These are phyloP conservation scores for Polydrusus cervinus DNA, from an alignment of 2,888 invertebrate genomes.

Conservation along the genomic window DNA sequence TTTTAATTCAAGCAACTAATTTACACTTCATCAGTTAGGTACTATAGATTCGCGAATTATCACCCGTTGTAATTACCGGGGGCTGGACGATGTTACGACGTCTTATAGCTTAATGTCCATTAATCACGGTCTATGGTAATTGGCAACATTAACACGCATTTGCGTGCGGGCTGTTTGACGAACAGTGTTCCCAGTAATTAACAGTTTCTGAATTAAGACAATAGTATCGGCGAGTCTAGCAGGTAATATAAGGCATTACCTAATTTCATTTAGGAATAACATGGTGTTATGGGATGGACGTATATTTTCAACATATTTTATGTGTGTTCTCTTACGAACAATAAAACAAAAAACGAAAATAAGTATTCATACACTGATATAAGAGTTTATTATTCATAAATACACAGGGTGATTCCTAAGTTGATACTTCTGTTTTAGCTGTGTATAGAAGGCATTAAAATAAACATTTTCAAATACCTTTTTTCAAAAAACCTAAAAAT, in stretches of 20 bases:
- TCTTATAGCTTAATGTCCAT: slow-evolving; percentile 21
- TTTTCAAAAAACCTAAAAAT: too few relatives aligned
- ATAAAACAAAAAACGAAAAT: too few relatives aligned
- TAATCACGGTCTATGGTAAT: slow-evolving; percentile 24
- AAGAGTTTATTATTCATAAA: too few relatives aligned
- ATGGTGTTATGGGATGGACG: neutral
- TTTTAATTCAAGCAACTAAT: too few relatives aligned
- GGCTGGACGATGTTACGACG: slow-evolving; percentile 6
- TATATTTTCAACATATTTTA: too few relatives aligned
- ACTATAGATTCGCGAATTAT: slow-evolving; percentile 7
- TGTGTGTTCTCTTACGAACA: too few relatives aligned
- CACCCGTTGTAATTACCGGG: slow-evolving; percentile 7
- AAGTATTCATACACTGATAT: too few relatives aligned
- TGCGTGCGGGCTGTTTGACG: slow-evolving; percentile 18
- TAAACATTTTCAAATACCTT: too few relatives aligned
- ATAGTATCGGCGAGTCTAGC: slow-evolving; percentile 9
- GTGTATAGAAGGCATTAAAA: too few relatives aligned
- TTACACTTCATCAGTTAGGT: too few relatives aligned
- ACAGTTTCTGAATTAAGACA: slow-evolving; percentile 19
- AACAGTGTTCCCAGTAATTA: slow-evolving; percentile 18
- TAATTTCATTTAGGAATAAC: neutral
- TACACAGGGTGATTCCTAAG: too few relatives aligned
- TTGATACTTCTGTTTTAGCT: too few relatives aligned
- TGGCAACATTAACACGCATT: slow-evolving; percentile 28
- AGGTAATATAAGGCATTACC: neutral